A percentile compares a stretch with the other conserved stretches of the same genome.
These are phyloP conservation scores for Agrochola lychnidis DNA, from an alignment of 2,888 invertebrate species.

Conservation along the genomic window DNA sequence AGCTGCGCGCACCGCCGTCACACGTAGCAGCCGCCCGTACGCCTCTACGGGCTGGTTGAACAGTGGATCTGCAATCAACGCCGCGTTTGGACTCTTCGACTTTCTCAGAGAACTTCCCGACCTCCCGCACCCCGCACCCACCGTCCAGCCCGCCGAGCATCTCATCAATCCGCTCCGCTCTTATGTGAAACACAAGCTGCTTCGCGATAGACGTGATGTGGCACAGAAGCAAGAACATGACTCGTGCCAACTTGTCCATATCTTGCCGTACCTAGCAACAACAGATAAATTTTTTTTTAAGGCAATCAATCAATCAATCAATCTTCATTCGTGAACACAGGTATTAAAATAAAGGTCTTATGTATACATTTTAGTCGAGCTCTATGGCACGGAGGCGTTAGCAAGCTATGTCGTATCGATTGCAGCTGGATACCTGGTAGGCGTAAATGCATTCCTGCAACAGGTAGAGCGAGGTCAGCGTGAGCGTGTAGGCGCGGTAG, in stretches of 20 bases:
- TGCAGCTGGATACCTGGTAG: slow-evolving; percentile 66
- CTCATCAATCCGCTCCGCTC: slow-evolving; percentile 65
- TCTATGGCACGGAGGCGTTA: no score
- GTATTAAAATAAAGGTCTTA: no score
- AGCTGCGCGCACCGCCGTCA: slow-evolving; percentile 64
- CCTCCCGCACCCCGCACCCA: slow-evolving; percentile 22
- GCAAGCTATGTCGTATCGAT: neutral
- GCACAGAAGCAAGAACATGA: slow-evolving; percentile 86
- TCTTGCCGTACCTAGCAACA: slow-evolving; percentile 75
- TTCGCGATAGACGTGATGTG: slow-evolving; percentile 85
- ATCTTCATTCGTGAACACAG: no score
- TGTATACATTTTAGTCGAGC: no score
- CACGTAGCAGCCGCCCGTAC: slow-evolving; percentile 45
- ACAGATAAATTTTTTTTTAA: no score
- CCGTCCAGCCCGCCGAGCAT: slow-evolving; percentile 66
- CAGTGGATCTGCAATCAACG: slow-evolving; percentile 62
- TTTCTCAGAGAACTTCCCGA: neutral
- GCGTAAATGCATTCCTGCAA: slow-evolving; percentile 74
- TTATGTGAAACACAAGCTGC: slow-evolving; percentile 79
- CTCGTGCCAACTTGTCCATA: slow-evolving; percentile 82
- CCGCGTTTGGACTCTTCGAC: neutral
- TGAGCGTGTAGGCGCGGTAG: slow-evolving; percentile 68
- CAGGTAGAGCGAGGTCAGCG: slow-evolving; percentile 69
- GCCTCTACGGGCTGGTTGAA: slow-evolving; percentile 51
- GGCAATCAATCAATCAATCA: no score